Evolutionary conservation across 2,113 vertebrate genomes (phyloP).

Genomic region (Thamnaconus septentrionalis): DNA sequence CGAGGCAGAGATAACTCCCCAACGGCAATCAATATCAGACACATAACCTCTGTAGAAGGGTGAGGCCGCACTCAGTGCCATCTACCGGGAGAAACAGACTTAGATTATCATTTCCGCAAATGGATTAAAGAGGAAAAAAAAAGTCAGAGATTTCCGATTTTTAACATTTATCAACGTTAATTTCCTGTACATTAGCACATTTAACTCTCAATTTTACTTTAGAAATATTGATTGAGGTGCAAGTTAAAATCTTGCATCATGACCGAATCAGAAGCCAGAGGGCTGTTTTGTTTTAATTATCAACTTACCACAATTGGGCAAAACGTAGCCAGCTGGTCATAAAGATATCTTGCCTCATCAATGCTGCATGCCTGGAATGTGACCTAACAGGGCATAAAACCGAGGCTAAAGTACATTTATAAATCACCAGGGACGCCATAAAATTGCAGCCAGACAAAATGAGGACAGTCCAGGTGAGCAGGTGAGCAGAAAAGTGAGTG

Average conservation of each 20-base stretch:
- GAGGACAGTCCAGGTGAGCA: too few species aligned
- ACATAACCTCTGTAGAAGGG: slow-evolving; percentile 96
- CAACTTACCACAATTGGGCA: slow-evolving; percentile 95
- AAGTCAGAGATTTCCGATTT: too few species aligned
- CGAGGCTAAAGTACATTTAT: slow-evolving; percentile 54
- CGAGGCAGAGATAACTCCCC: slow-evolving; percentile 97
- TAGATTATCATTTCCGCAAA: not conserved
- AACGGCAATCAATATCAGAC: slow-evolving; percentile 96
- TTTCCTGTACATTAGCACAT: too few species aligned
- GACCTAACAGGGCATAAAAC: slow-evolving; percentile 79
- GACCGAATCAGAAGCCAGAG: not conserved
- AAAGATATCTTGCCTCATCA: slow-evolving; percentile 93
- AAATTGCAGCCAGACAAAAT: not conserved
- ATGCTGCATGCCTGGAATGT: slow-evolving; percentile 99
- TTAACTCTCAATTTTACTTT: too few species aligned
- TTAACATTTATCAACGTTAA: too few species aligned
- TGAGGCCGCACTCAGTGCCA: slow-evolving; percentile 95
- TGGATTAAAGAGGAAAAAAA: not conserved
- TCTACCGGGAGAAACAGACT: slow-evolving; percentile 74
- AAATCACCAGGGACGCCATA: slow-evolving; percentile 41
- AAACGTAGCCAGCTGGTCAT: slow-evolving; percentile 96
- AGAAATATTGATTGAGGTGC: not conserved
- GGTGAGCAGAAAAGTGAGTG: too few species aligned
- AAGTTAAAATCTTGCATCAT: not conserved
- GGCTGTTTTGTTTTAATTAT: not conserved